phyloP scores from a whole-genome alignment of 2,888 invertebrate species.

The Mamestra brassicae region DNA sequence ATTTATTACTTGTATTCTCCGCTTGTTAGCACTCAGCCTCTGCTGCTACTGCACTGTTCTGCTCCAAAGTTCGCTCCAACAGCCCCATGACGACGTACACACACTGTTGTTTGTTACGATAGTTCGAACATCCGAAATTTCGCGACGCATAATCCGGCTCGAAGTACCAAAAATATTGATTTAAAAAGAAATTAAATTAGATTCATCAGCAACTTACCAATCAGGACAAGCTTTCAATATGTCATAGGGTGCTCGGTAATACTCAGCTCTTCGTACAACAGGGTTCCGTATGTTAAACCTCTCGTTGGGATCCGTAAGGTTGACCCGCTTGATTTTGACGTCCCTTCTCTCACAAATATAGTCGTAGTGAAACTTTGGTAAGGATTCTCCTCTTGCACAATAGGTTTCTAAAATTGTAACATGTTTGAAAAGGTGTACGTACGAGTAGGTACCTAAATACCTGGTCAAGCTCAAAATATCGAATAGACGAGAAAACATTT shows the following conservation, averaged over 20 bases:
- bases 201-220: constrained; percentile 75
- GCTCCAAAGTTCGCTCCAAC: no score
- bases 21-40: no score
- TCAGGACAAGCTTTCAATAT: constrained; percentile 87
- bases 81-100: no score
- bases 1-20: no score
- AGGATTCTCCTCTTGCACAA: constrained; percentile 82
- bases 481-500: no score
- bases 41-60: no score
- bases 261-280: constrained; percentile 85
- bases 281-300: constrained; percentile 86
- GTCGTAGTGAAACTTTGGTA: constrained; percentile 88
- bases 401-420: constrained; percentile 77
- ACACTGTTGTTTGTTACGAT: no score
- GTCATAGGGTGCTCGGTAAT: constrained; percentile 86
- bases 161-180: no score
- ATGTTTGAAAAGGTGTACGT: not conserved
- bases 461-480: no score
- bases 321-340: constrained; percentile 84
- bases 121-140: no score
- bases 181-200: not conserved
- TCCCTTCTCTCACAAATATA: constrained; percentile 86
- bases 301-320: constrained; percentile 86
- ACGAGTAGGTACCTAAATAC: no score
- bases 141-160: no score